Conservation (phyloP, 30 jellyfish, hydroid and myxozoan genomes). For the Cassiopea xamachana region DNA sequence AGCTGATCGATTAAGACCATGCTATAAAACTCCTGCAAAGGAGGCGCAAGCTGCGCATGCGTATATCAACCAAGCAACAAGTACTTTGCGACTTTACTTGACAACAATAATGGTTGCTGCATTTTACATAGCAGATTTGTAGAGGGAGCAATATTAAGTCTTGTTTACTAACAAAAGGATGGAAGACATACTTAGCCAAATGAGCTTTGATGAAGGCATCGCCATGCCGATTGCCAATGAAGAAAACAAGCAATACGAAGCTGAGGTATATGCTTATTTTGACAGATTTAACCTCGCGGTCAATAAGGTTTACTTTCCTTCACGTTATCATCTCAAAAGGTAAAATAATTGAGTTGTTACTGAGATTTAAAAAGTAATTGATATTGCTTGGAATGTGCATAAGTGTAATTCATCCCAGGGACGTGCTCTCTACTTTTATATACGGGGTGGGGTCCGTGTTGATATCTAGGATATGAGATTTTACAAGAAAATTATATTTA, state of each 20-base stretch:
- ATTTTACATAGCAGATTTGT: neutral
- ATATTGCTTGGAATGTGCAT: no score
- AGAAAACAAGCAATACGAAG: conserved; percentile 86
- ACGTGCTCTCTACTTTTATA: no score
- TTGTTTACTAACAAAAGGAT: conserved; percentile 12
- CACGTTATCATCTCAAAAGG: no score
- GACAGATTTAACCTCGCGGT: neutral
- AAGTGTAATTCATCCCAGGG: no score
- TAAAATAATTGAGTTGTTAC: no score
- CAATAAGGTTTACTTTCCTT: no score
- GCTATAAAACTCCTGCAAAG: neutral
- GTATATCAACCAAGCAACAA: conserved; percentile 15
- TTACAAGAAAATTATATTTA: no score
- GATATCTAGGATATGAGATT: no score
- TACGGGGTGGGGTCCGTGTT: no score
- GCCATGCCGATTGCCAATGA: conserved; percentile 98
- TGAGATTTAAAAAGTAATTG: no score
- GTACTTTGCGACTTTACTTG: conserved; percentile 17
- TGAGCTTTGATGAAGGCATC: conserved; percentile 93
- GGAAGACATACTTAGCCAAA: conserved; percentile 91
- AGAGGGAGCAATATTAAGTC: neutral
- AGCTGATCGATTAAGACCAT: neutral
- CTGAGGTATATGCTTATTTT: conserved; percentile 62
- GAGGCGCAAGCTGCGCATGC: conserved; percentile 2
- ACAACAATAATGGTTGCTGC: conserved; percentile 1